Base-by-base conservation (phyloP, 2,888 invertebrate species). In the Thecophora atra region DNA sequence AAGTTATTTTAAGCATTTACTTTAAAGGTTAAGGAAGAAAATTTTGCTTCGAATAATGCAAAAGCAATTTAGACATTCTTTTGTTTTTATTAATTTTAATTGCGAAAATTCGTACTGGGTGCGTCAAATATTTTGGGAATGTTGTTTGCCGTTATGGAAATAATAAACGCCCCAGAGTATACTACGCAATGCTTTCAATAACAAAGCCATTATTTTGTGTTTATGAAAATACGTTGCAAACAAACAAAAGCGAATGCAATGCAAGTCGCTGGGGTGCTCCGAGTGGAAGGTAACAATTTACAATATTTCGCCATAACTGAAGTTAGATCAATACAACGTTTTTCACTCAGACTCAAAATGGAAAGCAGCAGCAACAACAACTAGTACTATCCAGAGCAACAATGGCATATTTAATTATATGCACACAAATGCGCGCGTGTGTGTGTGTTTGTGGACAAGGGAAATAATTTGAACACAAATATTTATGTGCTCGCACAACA, bases 251-350 rank as follows among this genome's bases (percentile, higher is more conserved):
- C 47, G 17, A 47, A 47, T 17, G 17, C n/a, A 47, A 47, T 11
- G 17, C 47, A 4, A n/a, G 6, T 1, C 37, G 37, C 37, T 37
- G 37, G 3, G 37, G 37, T 37, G 37, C 37, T 37, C 37, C 6
- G 37, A 37, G 1, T 37, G 7, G 37, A 0, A 6, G 37, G 37
- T 37, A 37, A 52, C 52, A 66, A 66, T 66, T 66, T 52, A 52
- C 66, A 66, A 66, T 66, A 66, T 66, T 66, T 66, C 52, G 52
- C 66, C 19, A 54, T 67, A 67, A 56, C 54, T 54, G 44, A 47
- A 65, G 67, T 67, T 67, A 42, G 67, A 67, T 67, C 67, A 56
- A 67, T 67, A 67, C 21, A 37, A 26, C 51, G 26, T 47, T 54
- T 54, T 54, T 21, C 54, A 54, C 54, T 21, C 21, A 54, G n/a